phyloP scores from a whole-genome alignment of 2,113 vertebrate species.

The Elephas maximus region DNA sequence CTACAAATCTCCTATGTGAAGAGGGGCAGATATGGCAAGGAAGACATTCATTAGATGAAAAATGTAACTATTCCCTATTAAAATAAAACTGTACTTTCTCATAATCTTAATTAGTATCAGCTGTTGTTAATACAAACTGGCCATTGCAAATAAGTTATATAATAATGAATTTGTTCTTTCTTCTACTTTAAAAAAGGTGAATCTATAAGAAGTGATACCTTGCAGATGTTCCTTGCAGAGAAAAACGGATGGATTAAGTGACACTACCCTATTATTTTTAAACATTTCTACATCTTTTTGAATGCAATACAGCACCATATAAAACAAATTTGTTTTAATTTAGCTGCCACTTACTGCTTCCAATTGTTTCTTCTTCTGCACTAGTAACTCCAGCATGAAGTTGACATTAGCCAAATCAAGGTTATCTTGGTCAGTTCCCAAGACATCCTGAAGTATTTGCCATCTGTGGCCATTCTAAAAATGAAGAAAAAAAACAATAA shows the following conservation, averaged over 20 bases:
- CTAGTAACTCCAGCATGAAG: conserved; percentile 97
- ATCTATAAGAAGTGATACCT: background rate
- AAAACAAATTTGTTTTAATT: conserved; percentile 21
- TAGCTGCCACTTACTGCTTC: conserved; percentile 93
- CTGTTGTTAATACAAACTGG: conserved; percentile 24
- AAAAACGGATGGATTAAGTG: background rate
- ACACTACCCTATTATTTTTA: background rate
- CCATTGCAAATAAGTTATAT: background rate
- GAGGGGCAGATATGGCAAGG: background rate
- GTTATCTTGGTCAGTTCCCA: conserved; percentile 97
- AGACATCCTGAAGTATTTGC: conserved; percentile 97
- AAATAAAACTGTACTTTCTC: conserved; percentile 57
- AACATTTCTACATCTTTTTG: conserved; percentile 45
- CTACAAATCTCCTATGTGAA: background rate
- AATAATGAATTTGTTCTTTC: background rate
- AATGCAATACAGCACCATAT: background rate
- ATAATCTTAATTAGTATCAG: conserved; percentile 32
- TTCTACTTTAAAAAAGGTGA: background rate
- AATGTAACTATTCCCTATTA: conserved; percentile 27
- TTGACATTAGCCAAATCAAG: conserved; percentile 99
- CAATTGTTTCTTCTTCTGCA: conserved; percentile 99
- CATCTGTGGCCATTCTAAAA: conserved; percentile 97
- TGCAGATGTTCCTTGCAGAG: background rate
- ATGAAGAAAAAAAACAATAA: conserved; percentile 66
- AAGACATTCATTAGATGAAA: conserved; percentile 24